Evolutionary conservation across 1,140 invertebrate species (phyloP), one percentile per base, ranked within the genome.

Genomic region (Druon quercuslanigerum): DNA sequence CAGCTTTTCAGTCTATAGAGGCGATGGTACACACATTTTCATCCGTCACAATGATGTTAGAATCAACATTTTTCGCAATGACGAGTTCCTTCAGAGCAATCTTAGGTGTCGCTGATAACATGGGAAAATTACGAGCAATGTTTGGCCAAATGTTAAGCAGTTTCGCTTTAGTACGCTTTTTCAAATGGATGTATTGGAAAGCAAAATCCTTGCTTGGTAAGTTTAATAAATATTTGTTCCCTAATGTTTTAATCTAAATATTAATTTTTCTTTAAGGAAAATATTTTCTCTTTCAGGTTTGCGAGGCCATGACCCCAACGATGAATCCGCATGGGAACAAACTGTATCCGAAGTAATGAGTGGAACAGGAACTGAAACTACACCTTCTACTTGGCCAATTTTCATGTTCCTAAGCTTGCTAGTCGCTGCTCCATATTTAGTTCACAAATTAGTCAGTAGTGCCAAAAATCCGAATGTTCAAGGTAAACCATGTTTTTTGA

Each of bases 11-110:
- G 85, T 98, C 96, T 16, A 97, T 99, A 83, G 97, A 99, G 92
- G 96, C 96, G 76, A 92, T 99, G 76, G 96, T 99, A 0, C 94
- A 95, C 77, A 97, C 98, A 19, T 97, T 99, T 87, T 95, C 95
- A 33, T 98, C 98, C 70, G 94, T 99, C 12, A 97, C 97, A 25
- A 97, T 98, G 93, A 98, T 99, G 96, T 90, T 99, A 50, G 98
- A 99, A 86, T 99, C 97, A 16, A 99, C 98, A 77, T 98, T 98
- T 88, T 95, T 96, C 90, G 98, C 98, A 19, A 93, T 99, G 83
- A 97, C 98, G 14, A 98, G 95, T 89, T 99, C 98, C 8, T 99
- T 99, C 89, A 92, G 96, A 86, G 98, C 98, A 57, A 96, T 99
- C 81, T 92, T 99, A 51, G 97, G 97, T 72, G 98, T 99, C 2